A percentile compares a stretch with the other conserved stretches of the same genome.
phyloP scores from a whole-genome alignment of 1,140 invertebrate species.

The Nephila pilipes region DNA sequence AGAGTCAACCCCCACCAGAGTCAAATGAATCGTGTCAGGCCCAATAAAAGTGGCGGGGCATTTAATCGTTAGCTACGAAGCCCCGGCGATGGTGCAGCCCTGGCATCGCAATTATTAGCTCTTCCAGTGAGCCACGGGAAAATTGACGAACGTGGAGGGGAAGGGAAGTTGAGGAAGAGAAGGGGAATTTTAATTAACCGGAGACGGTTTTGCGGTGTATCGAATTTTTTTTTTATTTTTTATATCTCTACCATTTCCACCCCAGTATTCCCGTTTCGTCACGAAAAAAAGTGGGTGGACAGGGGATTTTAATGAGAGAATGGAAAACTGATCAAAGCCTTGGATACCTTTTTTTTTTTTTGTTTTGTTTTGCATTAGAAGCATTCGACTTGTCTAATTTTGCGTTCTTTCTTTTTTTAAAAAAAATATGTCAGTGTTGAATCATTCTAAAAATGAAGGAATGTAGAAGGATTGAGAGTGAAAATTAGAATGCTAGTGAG shows the following conservation, averaged over 20 bases:
- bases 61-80: neutral
- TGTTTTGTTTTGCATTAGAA: neutral
- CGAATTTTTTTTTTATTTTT: neutral
- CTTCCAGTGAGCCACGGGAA: neutral
- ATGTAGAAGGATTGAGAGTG: too few species aligned
- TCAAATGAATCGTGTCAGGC: neutral
- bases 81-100: neutral
- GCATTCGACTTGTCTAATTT: neutral
- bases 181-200: conserved; percentile 31
- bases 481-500: neutral
- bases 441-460: neutral
- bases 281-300: conserved; percentile 6
- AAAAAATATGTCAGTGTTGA: neutral
- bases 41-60: neutral
- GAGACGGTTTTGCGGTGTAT: conserved; percentile 28
- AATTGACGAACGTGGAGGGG: neutral
- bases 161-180: neutral
- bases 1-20: neutral
- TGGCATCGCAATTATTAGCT: neutral
- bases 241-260: neutral
- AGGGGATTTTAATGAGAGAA: conserved; percentile 42
- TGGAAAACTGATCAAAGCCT: conserved; percentile 48
- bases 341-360: neutral
- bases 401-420: neutral
- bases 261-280: neutral